Percentiles rank a stretch among this genome's conserved stretches.
Conservation (phyloP, 2,888 invertebrate species). For the Hypercompe scribonia region DNA sequence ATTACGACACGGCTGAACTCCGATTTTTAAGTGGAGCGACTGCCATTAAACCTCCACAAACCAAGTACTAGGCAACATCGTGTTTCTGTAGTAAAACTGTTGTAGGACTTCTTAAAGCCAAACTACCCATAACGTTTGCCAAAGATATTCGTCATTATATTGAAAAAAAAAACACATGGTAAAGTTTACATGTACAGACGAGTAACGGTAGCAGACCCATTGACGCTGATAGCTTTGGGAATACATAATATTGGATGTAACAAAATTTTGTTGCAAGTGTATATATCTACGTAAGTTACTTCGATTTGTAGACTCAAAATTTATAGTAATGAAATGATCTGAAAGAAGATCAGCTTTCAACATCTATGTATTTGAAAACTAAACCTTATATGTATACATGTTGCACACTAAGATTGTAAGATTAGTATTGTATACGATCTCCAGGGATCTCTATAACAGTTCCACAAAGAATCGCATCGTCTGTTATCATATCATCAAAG, state of each 20-base stretch:
- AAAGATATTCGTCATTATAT: constrained; percentile 1
- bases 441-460: too few species aligned
- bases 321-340: neutral
- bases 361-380: neutral
- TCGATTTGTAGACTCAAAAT: neutral
- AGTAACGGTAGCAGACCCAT: constrained; percentile 54
- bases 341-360: neutral
- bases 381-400: neutral
- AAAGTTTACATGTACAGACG: constrained; percentile 35
- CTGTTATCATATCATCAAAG: too few species aligned
- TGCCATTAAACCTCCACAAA: too few species aligned
- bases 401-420: too few species aligned
- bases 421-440: too few species aligned
- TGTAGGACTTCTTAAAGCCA: too few species aligned
- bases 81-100: too few species aligned
- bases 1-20: too few species aligned
- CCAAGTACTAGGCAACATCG: too few species aligned
- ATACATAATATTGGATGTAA: constrained; percentile 43
- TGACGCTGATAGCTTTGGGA: constrained; percentile 50
- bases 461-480: too few species aligned
- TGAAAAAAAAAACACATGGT: constrained; percentile 26
- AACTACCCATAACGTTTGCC: too few species aligned
- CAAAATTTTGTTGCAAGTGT: constrained; percentile 30
- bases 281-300: constrained; percentile 21
- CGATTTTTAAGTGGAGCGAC: too few species aligned